Evolutionary conservation across 1,140 invertebrate genomes (phyloP), one percentile per base, ranked within the genome.

Genomic region (Lerema accius): DNA sequence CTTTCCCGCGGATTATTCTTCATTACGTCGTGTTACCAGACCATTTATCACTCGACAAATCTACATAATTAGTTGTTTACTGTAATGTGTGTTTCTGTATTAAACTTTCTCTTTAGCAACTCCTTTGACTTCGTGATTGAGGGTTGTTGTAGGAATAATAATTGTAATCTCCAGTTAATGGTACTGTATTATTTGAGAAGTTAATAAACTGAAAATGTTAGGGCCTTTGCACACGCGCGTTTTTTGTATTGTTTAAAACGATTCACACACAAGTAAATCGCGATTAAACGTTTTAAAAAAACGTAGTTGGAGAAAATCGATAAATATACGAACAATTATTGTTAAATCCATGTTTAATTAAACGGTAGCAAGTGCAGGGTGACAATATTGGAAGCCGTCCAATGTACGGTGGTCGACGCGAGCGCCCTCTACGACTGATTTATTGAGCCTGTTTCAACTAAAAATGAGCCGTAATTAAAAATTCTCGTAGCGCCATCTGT

Each of bases 1-100:
- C 32, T 49, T 35, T 16, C 26, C 11, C 48, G 43, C 59, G 32
- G 59, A 72, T 72, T 72, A 68, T 51, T 72, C 69, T 69, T 69
- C 69, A 63, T 68, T 72, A 72, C 17, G 50, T 23, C 39, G 49
- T 10, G 19, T 50, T 50, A 28, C 51, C 37, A 51, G 39, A n/a
- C 32, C 65, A 68, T 71, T 63, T 68, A 40, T 71, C 63, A 63
- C 58, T 39, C 28, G 19, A 28, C 48, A 62, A 67, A 61, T 49
- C 65, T 46, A 14, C 23, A 37, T 49, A 50, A 17, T 48, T 35
- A 50, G 28, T 50, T 50, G 28, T 50, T 50, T 37, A 50, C 10
- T 23, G 45, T 50, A 13, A 11, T 39, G 10, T n/a, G n/a, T n/a
- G n/a, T n/a, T n/a, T n/a, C n/a, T n/a, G n/a, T n/a, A n/a, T n/a